Base-by-base conservation (phyloP, 2,113 vertebrate species). In the Glaucidium brasilianum region DNA sequence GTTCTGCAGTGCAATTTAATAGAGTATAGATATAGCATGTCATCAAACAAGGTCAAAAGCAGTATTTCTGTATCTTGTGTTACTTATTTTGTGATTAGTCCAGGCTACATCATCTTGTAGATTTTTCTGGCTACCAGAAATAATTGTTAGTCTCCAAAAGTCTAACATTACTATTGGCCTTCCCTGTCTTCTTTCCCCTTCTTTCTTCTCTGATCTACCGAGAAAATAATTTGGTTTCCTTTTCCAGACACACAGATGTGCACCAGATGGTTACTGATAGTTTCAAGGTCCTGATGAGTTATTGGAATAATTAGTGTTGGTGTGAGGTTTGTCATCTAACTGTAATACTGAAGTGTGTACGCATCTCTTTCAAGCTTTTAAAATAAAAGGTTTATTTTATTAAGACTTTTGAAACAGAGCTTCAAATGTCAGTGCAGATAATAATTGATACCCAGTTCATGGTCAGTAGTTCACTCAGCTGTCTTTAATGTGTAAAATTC, bases 241-340 rank as follows among this genome's bases (percentile, higher is more conserved):
- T 85, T 78, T 89, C 9, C 6, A 88, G 74, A 79, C 15, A 29
- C 39, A n/a, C 95, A 94, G 81, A 90, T 96, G 92, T 73, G 72
- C 87, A 92, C 74, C 95, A 97, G 92, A 96, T 97, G 97, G 91
- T 81, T 94, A 82, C 68, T 66, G 45, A 62, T 95, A 92, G 67
- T 96, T 95, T 95, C 80, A 95, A 85, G 66, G 76, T 91, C 95
- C 68, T 91, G 45, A 88, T 95, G 92, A 96, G 53, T 95, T 96
- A 90, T 17, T 94, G 55, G 32, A 91, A 59, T 96, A 96, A 96
- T 96, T 96, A 92, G 58, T 69, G 12, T 94, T 92, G 77, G 73
- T 92, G 55, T 90, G 69, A 85, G 80, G 66, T 94, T 90, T 95
- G 58, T 81, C 58, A 69, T 63, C 59, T 88, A 80, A 34, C 62